These are phyloP conservation scores for Phasia obesa DNA, from an alignment of 2,888 invertebrate genomes.

Conservation along the genomic window DNA sequence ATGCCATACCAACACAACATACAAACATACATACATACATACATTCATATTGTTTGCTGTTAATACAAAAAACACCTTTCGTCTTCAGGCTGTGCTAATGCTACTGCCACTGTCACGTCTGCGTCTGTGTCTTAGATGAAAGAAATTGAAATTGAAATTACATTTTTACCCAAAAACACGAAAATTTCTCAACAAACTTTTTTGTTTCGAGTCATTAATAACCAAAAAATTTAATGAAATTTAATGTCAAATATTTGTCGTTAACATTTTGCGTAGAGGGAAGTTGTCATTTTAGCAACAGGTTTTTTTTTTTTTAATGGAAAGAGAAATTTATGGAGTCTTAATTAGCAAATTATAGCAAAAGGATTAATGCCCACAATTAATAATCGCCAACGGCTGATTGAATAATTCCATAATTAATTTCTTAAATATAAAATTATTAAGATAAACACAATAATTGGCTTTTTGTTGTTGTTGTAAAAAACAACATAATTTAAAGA, in stretches of 20 bases:
- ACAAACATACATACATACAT: constrained; percentile 4
- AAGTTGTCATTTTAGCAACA: too few species aligned
- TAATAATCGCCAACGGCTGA: constrained; percentile 29
- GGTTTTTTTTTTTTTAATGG: constrained; percentile 20
- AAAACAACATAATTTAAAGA: too few species aligned
- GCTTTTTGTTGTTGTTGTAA: too few species aligned
- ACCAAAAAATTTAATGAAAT: constrained; percentile 48
- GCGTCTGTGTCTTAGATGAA: too few species aligned
- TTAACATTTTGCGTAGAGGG: constrained; percentile 23
- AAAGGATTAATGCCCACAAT: constrained; percentile 41
- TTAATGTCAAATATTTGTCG: constrained; percentile 61
- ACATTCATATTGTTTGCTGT: background rate
- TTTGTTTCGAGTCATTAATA: constrained; percentile 19
- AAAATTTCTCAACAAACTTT: background rate
- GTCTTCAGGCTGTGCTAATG: background rate
- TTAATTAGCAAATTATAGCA: constrained; percentile 50
- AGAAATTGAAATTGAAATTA: constrained; percentile 33
- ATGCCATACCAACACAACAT: constrained; percentile 14
- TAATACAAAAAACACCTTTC: constrained; percentile 52
- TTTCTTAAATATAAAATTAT: too few species aligned
- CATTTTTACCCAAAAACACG: constrained; percentile 7
- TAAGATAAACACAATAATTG: too few species aligned
- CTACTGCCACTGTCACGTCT: too few species aligned
- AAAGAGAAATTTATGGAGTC: constrained; percentile 41
- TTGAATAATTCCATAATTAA: constrained; percentile 1